Base-by-base conservation (phyloP, 1,140 invertebrate genomes). In the Bombus superbus region DNA sequence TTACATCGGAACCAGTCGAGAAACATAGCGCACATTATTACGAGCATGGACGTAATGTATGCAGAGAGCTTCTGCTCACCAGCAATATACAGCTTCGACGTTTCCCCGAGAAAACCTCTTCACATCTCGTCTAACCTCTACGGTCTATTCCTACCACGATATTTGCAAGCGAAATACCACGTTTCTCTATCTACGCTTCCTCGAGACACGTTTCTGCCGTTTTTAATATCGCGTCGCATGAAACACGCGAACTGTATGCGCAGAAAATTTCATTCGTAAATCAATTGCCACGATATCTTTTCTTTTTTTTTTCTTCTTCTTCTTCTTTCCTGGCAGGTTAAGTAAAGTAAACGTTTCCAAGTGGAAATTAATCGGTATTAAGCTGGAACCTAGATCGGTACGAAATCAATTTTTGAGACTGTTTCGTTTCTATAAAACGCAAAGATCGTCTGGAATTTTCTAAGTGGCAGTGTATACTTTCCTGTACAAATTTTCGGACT, bases 21-120 rank as follows among this genome's bases (percentile, higher is more conserved):
- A 66, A 68, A 83, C 81, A 77, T 78, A 69, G 76, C 40, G 66
- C 62, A 40, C 76, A n/a, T 85, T 85, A 80, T 85, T 80, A 80
- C 40, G 77, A 72, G 62, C 77, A 53, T 5, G 53, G 38, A 32
- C 76, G 83, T 72, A 72, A 79, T 53, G 42, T 62, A 80, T 40
- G 77, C 77, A 40, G 11, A 47, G 53, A 62, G 66, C 66, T 72
- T 79, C 53, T 80, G 83, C 81, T 83, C 44, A 62, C 22, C 35
- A 35, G 76, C 75, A 22, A 62, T 25, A 22, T 8, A 44, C 64
- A 38, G 35, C 81, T 53, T 83, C 73, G 82, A 78, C 66, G 75
- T 84, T 84, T 71, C 82, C 82, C 15, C 78, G 75, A 84, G 82
- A 84, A 79, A 84, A 84, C 69, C 75, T 53, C 82, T 10, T 83